These are phyloP conservation scores for Platorchestia sp. DNA, from an alignment of 1,140 invertebrate genomes.

Conservation along the genomic window DNA sequence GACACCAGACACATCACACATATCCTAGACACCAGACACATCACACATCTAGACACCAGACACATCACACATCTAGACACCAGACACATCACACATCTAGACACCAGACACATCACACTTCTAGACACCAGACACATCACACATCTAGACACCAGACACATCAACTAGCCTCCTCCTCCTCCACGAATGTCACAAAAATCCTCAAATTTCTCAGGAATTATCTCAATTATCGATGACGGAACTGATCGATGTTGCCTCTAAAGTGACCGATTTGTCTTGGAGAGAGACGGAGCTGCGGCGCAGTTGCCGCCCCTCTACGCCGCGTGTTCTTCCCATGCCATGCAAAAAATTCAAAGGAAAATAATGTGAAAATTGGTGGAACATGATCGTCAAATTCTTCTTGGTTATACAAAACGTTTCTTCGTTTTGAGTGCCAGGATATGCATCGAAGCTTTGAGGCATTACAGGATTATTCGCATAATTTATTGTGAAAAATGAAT, in stretches of 20 bases:
- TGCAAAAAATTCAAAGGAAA: neutral
- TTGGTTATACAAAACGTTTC: neutral
- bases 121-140: no score
- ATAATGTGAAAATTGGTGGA: neutral
- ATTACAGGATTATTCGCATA: neutral
- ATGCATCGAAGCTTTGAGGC: neutral
- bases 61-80: neutral
- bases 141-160: neutral
- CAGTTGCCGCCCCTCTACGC: neutral
- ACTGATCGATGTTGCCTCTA: constrained; percentile 32
- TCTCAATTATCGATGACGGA: constrained; percentile 53
- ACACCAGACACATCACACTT: neutral
- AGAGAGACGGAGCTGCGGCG: neutral
- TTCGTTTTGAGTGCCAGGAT: neutral
- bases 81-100: no score
- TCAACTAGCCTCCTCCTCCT: neutral
- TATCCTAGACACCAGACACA: no score
- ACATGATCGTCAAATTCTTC: neutral
- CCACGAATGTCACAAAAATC: constrained; percentile 40
- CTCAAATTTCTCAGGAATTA: constrained; percentile 21
- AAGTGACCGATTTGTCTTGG: constrained; percentile 46
- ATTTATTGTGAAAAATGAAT: neutral
- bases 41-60: neutral
- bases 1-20: no score
- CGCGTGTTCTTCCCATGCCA: neutral